Evolutionary conservation across 2,797 vertebrate species (phyloP), one percentile per base, ranked within the genome.

Genomic region (Lindbergichthys nudifrons): DNA sequence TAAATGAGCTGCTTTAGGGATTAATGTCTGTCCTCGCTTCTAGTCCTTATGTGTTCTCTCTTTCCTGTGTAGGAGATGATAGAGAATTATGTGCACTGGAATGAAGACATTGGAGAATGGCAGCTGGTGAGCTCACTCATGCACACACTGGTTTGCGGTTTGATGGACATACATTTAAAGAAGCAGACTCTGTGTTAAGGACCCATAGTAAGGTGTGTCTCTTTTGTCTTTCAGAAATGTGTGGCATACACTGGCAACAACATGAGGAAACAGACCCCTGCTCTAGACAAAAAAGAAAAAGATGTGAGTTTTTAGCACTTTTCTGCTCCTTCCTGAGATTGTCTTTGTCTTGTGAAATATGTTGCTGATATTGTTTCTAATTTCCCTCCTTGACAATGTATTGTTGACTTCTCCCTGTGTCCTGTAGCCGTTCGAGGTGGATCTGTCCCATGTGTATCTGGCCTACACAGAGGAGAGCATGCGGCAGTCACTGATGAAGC

Each of bases 91-190:
- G 98, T 99, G 52, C 97, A 99, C 84, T 99, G 98, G 98, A 99
- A 99, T n/a, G 98, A 99, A 90, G 98, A 99, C 87, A 99, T 99
- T 71, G 98, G 98, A 73, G 98, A 99, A 65, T 99, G 98, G 98
- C 98, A 99, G 86, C 89, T 99, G 94, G 98, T 99, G 89, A 94
- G 96, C 69, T 69, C 36, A 67, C 36, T 26, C 32, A 16, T 30
- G 2, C 41, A 32, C 26, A 30, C 48, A 21, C 1, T 16, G 11
- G 15, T 58, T 46, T 66, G 10, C 10, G 5, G 21, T 75, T 53
- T 14, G 2, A 59, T 26, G 1, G 14, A 43, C 16, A 48, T 65
- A 5, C 0, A 9, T 0, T 23, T 23, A 14, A 30, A 53, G 36
- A 2, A 0, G 47, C 30, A 41, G 16, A 41, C 1, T 39, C 47